A percentile compares a stretch with the other conserved stretches of the same genome.
Evolutionary conservation across 2,888 invertebrate species (phyloP).

Genomic region (Dryocosmus kuriphilus): DNA sequence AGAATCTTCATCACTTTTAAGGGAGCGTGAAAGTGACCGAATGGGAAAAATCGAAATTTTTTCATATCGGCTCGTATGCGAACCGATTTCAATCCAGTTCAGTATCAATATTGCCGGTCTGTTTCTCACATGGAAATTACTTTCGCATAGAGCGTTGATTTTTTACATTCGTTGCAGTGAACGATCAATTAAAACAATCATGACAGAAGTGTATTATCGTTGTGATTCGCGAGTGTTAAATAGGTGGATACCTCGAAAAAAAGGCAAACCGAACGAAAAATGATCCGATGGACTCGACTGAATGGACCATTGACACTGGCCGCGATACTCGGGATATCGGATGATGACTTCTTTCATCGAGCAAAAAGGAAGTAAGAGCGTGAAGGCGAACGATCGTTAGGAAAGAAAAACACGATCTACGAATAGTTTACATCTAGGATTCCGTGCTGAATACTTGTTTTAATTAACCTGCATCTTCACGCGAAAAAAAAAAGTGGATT

Average conservation of each 20-base stretch:
- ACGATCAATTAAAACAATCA: conserved; percentile 44
- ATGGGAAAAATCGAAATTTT: conserved; percentile 11
- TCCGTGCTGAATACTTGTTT: conserved; percentile 48
- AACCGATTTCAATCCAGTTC: conserved; percentile 45
- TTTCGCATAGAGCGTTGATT: conserved; percentile 55
- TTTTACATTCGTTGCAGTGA: neutral
- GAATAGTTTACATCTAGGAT: conserved; percentile 34
- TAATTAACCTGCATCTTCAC: conserved; percentile 29
- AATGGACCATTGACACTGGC: conserved; percentile 31
- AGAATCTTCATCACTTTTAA: conserved; percentile 34
- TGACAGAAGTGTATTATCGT: conserved; percentile 21
- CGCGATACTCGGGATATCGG: conserved; percentile 22
- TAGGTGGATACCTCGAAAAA: neutral
- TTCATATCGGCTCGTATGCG: neutral
- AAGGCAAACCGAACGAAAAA: neutral
- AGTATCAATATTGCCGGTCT: conserved; percentile 63
- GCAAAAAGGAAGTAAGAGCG: conserved; percentile 33
- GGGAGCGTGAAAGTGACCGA: conserved; percentile 33
- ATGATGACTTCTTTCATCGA: conserved; percentile 9
- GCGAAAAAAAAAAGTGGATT: conserved; percentile 31
- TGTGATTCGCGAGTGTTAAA: neutral
- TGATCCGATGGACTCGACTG: neutral
- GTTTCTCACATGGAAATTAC: conserved; percentile 59
- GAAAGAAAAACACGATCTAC: conserved; percentile 24
- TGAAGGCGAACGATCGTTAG: conserved; percentile 40